Base-by-base conservation (phyloP, 2,888 invertebrate species). In the Elmis aenea region DNA sequence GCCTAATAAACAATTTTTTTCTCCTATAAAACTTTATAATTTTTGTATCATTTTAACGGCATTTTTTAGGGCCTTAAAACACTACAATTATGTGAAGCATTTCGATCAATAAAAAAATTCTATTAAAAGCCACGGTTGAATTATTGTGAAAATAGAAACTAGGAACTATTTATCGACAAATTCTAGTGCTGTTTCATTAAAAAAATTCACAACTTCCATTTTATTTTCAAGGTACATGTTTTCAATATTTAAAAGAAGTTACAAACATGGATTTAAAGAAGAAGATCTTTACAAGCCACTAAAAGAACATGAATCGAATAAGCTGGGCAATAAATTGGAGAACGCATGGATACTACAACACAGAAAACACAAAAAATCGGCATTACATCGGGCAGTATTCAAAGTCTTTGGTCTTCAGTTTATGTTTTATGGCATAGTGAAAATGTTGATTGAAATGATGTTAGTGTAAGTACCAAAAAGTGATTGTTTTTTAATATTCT, bases 321-420 rank as follows among this genome's bases (percentile, higher is more conserved):
- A 51, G 10, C 69, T 81, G 2, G 83, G 82, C 2, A 75, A 80
- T 53, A 64, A 64, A 52, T 64, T 85, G 33, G 79, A 82, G 65
- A 69, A 64, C 80, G 42, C 43, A 3, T 56, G 54, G 56, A 25
- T 32, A n/a, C 38, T 38, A 27, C 49, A 54, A 40, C 11, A 29
- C 13, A 8, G 18, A 5, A 18, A 18, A 18, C 8, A 18, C 18
- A 18, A 18, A 8, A 18, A 18, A 18, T 6, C 18, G 5, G 18
- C 18, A 18, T 18, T 18, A 8, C 18, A 18, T 18, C 5, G 18
- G 18, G 18, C 18, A 6, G 5, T 18, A 5, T 18, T 18, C 8
- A 18, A 18, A 18, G 8, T 18, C 5, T 18, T 18, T 8, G 5
- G 18, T 18, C 8, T 18, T 6, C 5, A 18, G 8, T 18, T 18